A percentile compares a stretch with the other conserved stretches of the same genome.
phyloP scores from a whole-genome alignment of 2,888 invertebrate species.

The Agriotes lineatus region DNA sequence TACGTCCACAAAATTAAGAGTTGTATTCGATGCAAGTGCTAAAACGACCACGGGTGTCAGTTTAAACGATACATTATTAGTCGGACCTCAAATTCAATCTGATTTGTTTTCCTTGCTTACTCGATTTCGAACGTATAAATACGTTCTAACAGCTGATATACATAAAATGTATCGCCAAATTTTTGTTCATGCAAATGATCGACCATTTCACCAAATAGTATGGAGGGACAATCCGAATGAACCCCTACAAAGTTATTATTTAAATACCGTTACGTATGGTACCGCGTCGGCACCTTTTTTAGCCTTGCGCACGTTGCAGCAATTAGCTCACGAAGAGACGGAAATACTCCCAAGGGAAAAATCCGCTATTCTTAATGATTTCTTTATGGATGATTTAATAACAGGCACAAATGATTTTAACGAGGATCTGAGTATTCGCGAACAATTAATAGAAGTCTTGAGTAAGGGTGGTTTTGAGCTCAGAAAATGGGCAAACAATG shows the following conservation, averaged over 20 bases:
- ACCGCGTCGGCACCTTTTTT: slow-evolving; percentile 8
- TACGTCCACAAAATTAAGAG: neutral
- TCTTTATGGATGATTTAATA: slow-evolving; percentile 13
- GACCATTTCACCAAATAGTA: neutral
- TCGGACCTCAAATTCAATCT: too few relatives aligned
- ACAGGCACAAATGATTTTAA: neutral
- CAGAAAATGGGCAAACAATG: neutral
- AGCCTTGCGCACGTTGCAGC: neutral
- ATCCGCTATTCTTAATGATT: slow-evolving; percentile 5
- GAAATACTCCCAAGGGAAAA: neutral
- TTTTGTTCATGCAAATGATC: too few relatives aligned
- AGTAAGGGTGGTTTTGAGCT: neutral
- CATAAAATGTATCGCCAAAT: neutral
- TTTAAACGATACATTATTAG: neutral
- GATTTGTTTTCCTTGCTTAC: neutral
- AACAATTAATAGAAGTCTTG: neutral
- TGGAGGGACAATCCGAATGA: neutral
- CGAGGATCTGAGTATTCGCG: neutral
- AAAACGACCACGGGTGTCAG: neutral
- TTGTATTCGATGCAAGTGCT: neutral
- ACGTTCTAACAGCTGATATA: neutral
- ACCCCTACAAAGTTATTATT: neutral
- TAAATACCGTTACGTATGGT: slow-evolving; percentile 30
- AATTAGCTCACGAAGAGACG: neutral
- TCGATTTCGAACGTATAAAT: neutral